Evolutionary conservation across 2,113 vertebrate genomes (phyloP), one percentile per base, ranked within the genome.

Genomic region (Triplophysa dalaica): DNA sequence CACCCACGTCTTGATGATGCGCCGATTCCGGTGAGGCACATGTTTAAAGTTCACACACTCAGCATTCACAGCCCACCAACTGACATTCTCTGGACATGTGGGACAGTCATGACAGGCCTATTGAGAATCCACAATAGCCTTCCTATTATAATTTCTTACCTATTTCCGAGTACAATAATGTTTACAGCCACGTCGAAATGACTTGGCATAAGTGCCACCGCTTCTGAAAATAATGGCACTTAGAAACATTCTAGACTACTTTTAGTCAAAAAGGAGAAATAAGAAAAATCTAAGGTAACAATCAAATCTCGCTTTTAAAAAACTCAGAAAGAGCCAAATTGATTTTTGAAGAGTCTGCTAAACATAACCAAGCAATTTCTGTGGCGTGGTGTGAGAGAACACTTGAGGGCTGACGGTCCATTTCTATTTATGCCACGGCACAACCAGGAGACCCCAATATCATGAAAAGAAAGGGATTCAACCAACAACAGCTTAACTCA

Each of bases 81-180:
- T 77, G 74, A 60, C 76, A 80, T 80, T 78, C 48, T 65, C 70
- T 76, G 73, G 68, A 24, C 79, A 81, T 68, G 67, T 84, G 75
- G 75, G 79, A 81, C 79, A 74, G 54, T 81, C 69, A 65, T 81
- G 69, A 81, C 78, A 78, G 63, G 43, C 79, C 54, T 74, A 74
- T 81, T 66, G 74, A 81, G 43, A 38, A 50, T 66, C 64, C 43
- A 50, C 56, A 78, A 81, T 80, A 81, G 75, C 50, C 69, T 24
- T 45, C 48, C 69, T 21, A 56, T 63, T 38, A 41, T 8, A 41
- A 22, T 73, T 60, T 45, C 29, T 22, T 11, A 50, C 60, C 38
- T 45, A 61, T 24, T 67, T 67, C 12, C 33, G 79, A 67, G 45
- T 63, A 56, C 43, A 54, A 74, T 63, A 56, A 64, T 64, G 56